Evolutionary conservation across 1,140 invertebrate genomes (phyloP), one percentile per base, ranked within the genome.

Genomic region (Nomia melanderi): DNA sequence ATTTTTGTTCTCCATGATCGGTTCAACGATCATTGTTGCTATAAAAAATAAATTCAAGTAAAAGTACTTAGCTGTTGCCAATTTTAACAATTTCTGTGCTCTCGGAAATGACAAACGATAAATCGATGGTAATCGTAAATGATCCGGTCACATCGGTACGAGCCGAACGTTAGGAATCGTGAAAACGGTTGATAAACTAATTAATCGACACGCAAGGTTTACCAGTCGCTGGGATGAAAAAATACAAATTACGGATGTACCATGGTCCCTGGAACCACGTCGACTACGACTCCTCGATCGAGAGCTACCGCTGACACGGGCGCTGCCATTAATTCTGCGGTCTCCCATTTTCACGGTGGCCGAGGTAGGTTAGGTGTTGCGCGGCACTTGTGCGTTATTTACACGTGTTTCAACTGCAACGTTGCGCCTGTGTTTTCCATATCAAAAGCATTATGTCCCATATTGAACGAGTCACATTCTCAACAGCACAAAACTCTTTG

Each of bases 231-330:
- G n/a, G n/a, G 44, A 44, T 59, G 12, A 39, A 59, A n/a, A 27
- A 44, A 33, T 33, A 60, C 41, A 56, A 44, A 72, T 23, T 65
- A 7, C 25, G n/a, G 17, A 56, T 53, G 62, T 90, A 91, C 90
- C 90, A 78, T 91, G 89, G 83, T 91, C 90, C 59, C 84, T 88
- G 62, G 90, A 90, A 33, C 89, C 81, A 23, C 89, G 88, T 69
- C 90, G 88, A 83, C 84, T 90, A 56, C 88, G 86, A 82, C 90
- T 91, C 81, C 88, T 89, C 57, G 90, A 90, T 83, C 90, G 88
- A 62, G 90, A 90, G 78, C 86, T 87, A 82, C 82, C 80, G 75
- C 86, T 81, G 44, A 83, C 81, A 80, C 78, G 85, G 60, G 33
- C 74, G 44, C 76, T 70, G 71, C 86, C 83, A 85, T 88, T 90